phyloP scores from a whole-genome alignment of 2,113 vertebrate species.

The Perca schrenkii region DNA sequence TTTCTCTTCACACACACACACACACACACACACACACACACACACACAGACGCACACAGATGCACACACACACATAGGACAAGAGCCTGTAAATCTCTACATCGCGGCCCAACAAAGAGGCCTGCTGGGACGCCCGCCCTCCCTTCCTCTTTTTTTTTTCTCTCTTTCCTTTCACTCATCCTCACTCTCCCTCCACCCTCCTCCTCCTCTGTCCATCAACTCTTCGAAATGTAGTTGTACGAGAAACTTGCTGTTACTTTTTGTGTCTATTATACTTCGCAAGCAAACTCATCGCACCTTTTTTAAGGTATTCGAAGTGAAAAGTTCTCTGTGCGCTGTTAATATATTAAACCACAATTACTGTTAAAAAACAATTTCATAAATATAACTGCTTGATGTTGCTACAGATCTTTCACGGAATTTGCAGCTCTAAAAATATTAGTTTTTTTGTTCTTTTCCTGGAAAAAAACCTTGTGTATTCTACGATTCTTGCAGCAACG shows the following conservation, averaged over 20 bases:
- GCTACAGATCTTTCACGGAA: too few relatives aligned
- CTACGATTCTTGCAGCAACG: too few relatives aligned
- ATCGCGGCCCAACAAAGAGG: slow-evolving; percentile 70
- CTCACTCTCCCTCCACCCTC: slow-evolving; percentile 6
- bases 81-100: slow-evolving; percentile 72
- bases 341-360: not conserved
- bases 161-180: slow-evolving; percentile 28
- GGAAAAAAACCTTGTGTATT: not conserved
- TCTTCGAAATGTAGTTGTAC: slow-evolving; percentile 9
- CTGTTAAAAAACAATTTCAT: not conserved
- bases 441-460: too few relatives aligned
- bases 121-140: slow-evolving; percentile 48
- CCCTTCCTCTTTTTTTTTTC: not conserved
- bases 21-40: slow-evolving; percentile 29
- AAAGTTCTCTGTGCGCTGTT: not conserved
- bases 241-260: not conserved
- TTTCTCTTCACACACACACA: slow-evolving; percentile 48
- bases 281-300: not conserved
- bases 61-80: slow-evolving; percentile 36
- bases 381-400: not conserved
- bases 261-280: not conserved
- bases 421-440: not conserved
- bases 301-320: not conserved
- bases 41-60: slow-evolving; percentile 28
- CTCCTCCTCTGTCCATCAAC: slow-evolving; percentile 7